phyloP scores from a whole-genome alignment of 2,113 vertebrate genomes.

The Myxocyprinus asiaticus region DNA sequence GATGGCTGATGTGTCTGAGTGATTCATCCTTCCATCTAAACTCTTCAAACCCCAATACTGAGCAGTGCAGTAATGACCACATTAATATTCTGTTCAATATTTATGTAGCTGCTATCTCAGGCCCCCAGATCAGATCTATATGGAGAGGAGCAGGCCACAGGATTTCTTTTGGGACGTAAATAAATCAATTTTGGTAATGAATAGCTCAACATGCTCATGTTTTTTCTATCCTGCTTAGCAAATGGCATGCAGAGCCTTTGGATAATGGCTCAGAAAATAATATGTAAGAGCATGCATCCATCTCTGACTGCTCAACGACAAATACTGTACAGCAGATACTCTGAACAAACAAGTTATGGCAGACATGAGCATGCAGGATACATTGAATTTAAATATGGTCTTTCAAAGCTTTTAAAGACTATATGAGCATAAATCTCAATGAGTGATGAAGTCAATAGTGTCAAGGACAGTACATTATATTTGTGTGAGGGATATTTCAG shows the following conservation, averaged over 20 bases:
- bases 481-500: neutral
- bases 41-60: conserved; percentile 66
- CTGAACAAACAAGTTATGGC: neutral
- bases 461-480: neutral
- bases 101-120: conserved; percentile 72
- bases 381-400: neutral
- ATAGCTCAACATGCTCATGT: conserved; percentile 54
- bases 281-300: conserved; percentile 28
- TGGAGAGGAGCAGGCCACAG: conserved; percentile 46
- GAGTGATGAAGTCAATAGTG: neutral
- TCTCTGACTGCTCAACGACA: neutral
- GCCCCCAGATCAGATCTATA: conserved; percentile 59
- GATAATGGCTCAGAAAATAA: conserved; percentile 44
- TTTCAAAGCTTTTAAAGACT: conserved; percentile 27
- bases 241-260: conserved; percentile 36
- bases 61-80: conserved; percentile 74
- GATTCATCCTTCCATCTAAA: conserved; percentile 41
- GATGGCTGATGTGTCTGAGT: conserved; percentile 9
- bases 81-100: conserved; percentile 83
- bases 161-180: conserved; percentile 54
- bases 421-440: neutral
- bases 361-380: neutral
- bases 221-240: conserved; percentile 31
- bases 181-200: conserved; percentile 67
- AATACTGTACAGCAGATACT: conserved; percentile 1